These are phyloP conservation scores for Lepidocolaptes lacrymiger DNA, from an alignment of 2,797 vertebrate species.

Conservation along the genomic window DNA sequence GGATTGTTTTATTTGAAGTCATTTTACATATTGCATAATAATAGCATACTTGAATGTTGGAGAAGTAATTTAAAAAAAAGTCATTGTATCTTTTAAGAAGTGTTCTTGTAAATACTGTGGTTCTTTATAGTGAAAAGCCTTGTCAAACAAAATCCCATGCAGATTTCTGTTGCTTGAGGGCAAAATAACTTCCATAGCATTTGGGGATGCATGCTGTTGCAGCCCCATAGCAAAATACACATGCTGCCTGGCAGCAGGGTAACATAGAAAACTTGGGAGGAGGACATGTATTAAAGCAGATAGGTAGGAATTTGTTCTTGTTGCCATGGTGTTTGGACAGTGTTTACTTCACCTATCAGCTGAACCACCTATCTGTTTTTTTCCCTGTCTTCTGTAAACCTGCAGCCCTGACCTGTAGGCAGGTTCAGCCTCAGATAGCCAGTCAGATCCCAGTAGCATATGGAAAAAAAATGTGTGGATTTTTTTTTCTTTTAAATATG, in stretches of 20 bases:
- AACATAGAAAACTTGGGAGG: not conserved
- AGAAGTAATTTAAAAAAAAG: not conserved
- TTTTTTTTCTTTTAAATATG: not conserved
- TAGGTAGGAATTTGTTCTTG: not conserved
- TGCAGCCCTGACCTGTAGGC: not conserved
- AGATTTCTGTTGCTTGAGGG: conserved; percentile 1
- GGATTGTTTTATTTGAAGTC: not conserved
- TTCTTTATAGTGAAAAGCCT: not conserved
- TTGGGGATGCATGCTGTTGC: not conserved
- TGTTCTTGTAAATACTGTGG: not conserved
- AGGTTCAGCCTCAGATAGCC: not conserved
- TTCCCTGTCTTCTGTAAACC: not conserved
- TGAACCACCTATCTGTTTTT: not conserved
- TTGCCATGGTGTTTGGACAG: conserved; percentile 1
- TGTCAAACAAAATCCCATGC: not conserved
- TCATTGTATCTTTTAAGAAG: not conserved
- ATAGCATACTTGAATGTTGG: not conserved
- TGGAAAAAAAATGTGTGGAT: not conserved
- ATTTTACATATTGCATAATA: not conserved
- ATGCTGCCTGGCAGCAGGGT: not conserved
- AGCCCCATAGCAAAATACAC: not conserved
- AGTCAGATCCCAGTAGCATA: not conserved
- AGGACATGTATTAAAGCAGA: not conserved
- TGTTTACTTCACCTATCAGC: not conserved
- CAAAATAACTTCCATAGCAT: not conserved